These are phyloP conservation scores for Arizona elegans DNA, from an alignment of 2,113 vertebrate genomes.

Conservation along the genomic window DNA sequence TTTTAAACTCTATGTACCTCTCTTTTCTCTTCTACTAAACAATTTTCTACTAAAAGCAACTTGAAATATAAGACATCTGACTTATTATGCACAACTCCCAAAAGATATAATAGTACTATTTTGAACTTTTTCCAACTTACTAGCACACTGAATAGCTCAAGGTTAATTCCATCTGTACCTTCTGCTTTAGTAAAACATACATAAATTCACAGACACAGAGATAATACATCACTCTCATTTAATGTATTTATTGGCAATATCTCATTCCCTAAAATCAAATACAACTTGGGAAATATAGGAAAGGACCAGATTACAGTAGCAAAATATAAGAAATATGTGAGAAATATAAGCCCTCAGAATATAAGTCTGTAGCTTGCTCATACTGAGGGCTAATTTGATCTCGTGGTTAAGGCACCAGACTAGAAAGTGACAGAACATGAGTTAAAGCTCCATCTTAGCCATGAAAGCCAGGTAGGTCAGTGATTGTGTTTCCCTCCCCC, in stretches of 20 bases:
- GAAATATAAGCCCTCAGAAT: neutral
- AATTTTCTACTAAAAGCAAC: slow-evolving; percentile 56
- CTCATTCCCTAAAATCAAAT: slow-evolving; percentile 58
- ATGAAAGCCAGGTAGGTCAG: neutral
- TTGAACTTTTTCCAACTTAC: slow-evolving; percentile 64
- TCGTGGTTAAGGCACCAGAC: neutral
- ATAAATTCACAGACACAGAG: slow-evolving; percentile 22
- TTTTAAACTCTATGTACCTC: slow-evolving; percentile 38
- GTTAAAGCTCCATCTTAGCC: neutral
- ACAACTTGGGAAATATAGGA: slow-evolving; percentile 58
- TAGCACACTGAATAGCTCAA: slow-evolving; percentile 52
- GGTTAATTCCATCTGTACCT: slow-evolving; percentile 29
- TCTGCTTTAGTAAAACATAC: slow-evolving; percentile 44
- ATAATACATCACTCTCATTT: slow-evolving; percentile 58
- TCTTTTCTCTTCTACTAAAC: slow-evolving; percentile 53
- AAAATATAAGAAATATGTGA: slow-evolving; percentile 27
- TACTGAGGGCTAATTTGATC: neutral
- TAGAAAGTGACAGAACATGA: neutral
- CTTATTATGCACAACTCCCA: slow-evolving; percentile 67
- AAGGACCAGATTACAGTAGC: slow-evolving; percentile 38
- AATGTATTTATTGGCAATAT: slow-evolving; percentile 59
- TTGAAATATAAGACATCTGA: slow-evolving; percentile 69
- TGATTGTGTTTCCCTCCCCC: neutral
- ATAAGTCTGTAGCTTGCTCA: neutral
- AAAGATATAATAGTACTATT: slow-evolving; percentile 61